phyloP scores from a whole-genome alignment of 2,797 vertebrate species.

The Gymnopithys bicolor region DNA sequence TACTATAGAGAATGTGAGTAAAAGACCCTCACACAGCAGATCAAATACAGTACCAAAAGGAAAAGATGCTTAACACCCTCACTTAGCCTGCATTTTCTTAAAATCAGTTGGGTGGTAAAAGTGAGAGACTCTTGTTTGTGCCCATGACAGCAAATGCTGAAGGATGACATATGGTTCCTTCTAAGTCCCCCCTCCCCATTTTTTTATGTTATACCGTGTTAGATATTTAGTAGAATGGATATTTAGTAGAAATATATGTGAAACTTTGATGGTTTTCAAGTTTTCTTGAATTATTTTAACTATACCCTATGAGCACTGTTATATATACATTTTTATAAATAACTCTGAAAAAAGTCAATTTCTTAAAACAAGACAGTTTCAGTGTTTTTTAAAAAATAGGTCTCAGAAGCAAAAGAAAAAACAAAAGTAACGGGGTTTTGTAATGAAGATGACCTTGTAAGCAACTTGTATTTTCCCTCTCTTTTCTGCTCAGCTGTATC shows the following conservation, averaged over 20 bases:
- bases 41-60: background rate
- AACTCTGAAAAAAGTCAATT: background rate
- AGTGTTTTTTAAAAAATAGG: background rate
- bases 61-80: background rate
- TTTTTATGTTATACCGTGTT: background rate
- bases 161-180: background rate
- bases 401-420: background rate
- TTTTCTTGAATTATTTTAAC: background rate
- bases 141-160: background rate
- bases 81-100: background rate
- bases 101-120: accelerated
- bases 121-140: background rate
- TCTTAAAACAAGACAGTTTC: background rate
- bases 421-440: background rate
- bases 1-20: background rate
- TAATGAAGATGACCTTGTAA: background rate
- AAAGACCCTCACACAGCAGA: background rate
- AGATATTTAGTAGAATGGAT: background rate
- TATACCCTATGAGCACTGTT: background rate
- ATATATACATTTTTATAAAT: background rate
- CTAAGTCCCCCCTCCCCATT: accelerated
- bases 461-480: background rate
- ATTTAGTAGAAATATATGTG: background rate
- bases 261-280: background rate
- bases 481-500: conserved; percentile 85